Percentiles rank a stretch among this genome's conserved stretches.
Conservation (phyloP, 2,888 invertebrate genomes). For the Chrysomela aeneicollis region DNA sequence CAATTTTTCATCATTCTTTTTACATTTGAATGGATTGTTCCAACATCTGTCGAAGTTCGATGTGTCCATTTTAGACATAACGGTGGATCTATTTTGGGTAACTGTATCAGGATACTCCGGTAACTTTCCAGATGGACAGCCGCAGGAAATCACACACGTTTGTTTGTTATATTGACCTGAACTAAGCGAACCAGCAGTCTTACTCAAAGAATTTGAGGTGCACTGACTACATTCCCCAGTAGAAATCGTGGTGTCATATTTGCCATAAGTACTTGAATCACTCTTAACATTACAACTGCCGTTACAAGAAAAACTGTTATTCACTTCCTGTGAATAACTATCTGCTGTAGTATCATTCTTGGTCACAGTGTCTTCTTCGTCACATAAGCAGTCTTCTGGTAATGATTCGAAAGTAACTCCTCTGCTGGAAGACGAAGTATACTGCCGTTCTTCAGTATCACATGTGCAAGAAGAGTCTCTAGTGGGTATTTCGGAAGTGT, state of each 20-base stretch:
- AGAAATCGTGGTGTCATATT: neutral
- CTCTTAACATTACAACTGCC: neutral
- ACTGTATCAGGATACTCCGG: neutral
- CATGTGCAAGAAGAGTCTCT: conserved; percentile 25
- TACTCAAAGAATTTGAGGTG: neutral
- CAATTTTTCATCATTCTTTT: neutral
- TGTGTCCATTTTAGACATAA: neutral
- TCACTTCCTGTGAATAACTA: conserved; percentile 23
- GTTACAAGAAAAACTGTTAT: conserved; percentile 18
- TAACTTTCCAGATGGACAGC: neutral
- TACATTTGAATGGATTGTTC: neutral
- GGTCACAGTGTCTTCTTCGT: conserved; percentile 16
- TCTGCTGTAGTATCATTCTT: conserved; percentile 23
- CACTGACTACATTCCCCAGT: neutral
- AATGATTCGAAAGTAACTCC: conserved; percentile 7
- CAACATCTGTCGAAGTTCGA: neutral
- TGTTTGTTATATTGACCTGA: neutral
- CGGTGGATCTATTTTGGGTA: neutral
- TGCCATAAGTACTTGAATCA: neutral
- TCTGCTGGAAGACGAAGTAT: conserved; percentile 10
- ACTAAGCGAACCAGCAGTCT: neutral
- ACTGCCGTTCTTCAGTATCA: neutral
- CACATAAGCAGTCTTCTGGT: conserved; percentile 4
- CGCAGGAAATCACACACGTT: neutral
- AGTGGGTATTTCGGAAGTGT: conserved; percentile 37